Base-by-base conservation (phyloP, 2,797 vertebrate genomes). In the Heliangelus exortis region DNA sequence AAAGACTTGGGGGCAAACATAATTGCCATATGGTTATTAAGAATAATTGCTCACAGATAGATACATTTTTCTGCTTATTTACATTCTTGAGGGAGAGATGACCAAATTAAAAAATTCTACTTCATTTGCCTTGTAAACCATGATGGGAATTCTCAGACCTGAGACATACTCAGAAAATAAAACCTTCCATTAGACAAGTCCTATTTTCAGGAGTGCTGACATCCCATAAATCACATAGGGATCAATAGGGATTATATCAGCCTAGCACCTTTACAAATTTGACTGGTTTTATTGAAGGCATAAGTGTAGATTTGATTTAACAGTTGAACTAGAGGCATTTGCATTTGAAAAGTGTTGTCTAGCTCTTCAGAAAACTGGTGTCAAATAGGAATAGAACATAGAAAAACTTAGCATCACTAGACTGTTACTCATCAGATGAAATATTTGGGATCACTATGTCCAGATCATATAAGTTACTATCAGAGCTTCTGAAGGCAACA, bases 1-100 rank as follows among this genome's bases (percentile, higher is more conserved):
- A 96, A 96, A 93, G 92, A 87, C 28, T 96, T 80, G 51, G 68
- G 92, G 90, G 51, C 81, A 92, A 19, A 83, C 71, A 75, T 95
- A 94, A 96, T 87, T 96, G 87, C 92, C 93, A 82, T 87, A 87
- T 85, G 87, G 92, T 93, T 95, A 93, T 96, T 95, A 94, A 89
- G 67, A 93, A 51, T 74, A 96, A 96, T 87, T 97, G 93, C 79
- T 95, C 81, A 86, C 36, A 88, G 87, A 90, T 51, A 83, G 84
- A 93, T 79, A 58, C 71, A 89, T 96, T 95, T 95, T 96, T 94
- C 86, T 0, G 0, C 77, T 92, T 72, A 75, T 92, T 92, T 94
- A 87, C 90, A 95, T 95, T 92, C 65, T 63, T 90, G 78, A 94
- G 80, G 87, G 84, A 92, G 76, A 87, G 85, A 84, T 47, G 57